phyloP scores from a whole-genome alignment of 2,113 vertebrate species.

The Mobula hypostoma region DNA sequence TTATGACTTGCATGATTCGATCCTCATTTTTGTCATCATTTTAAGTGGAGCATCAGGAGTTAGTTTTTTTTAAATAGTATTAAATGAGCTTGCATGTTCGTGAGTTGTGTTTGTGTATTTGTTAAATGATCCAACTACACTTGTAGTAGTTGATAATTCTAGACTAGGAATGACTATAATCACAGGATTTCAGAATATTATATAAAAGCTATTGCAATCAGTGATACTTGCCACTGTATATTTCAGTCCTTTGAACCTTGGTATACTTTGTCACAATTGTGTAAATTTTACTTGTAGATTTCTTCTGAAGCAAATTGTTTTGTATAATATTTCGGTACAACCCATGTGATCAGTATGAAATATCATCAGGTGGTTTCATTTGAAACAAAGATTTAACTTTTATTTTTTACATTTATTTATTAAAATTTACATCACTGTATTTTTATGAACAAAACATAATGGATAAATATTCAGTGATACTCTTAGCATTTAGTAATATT shows the following conservation, averaged over 20 bases:
- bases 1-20: constrained; percentile 69
- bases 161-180: constrained; percentile 49
- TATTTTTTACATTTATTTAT: constrained; percentile 95
- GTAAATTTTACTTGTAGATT: constrained; percentile 38
- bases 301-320: constrained; percentile 55
- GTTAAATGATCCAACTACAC: constrained; percentile 67
- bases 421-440: constrained; percentile 76
- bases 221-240: not conserved
- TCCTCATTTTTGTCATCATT: constrained; percentile 81
- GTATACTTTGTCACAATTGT: constrained; percentile 7
- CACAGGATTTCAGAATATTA: constrained; percentile 56
- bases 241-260: constrained; percentile 23
- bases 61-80: constrained; percentile 64
- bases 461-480: not conserved
- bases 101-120: constrained; percentile 50
- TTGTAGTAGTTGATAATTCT: constrained; percentile 63
- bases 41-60: constrained; percentile 57
- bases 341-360: constrained; percentile 61
- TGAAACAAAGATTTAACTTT: constrained; percentile 72
- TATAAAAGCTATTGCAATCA: constrained; percentile 54
- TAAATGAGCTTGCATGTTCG: constrained; percentile 74
- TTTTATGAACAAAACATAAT: constrained; percentile 25
- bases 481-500: not conserved
- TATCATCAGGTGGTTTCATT: constrained; percentile 59
- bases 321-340: constrained; percentile 51